Evolutionary conservation across 2,888 invertebrate genomes (phyloP).

Genomic region (Gnatocerus cornutus): DNA sequence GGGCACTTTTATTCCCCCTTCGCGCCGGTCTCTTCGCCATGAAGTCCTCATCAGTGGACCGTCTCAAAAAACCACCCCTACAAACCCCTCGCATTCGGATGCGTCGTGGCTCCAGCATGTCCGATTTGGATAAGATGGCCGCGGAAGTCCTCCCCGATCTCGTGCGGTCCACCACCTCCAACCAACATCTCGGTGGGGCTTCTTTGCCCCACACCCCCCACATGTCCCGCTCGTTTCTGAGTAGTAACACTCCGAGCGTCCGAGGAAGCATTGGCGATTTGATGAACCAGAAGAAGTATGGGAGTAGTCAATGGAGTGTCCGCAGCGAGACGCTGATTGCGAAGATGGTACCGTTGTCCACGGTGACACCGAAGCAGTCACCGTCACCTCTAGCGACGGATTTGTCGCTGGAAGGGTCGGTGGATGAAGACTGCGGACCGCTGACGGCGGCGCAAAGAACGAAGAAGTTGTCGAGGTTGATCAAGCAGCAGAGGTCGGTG

Average conservation of each 20-base stretch:
- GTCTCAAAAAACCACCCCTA: conserved; percentile 61
- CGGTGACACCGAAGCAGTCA: conserved; percentile 77
- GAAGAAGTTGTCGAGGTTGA: conserved; percentile 78
- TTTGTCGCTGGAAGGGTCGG: conserved; percentile 60
- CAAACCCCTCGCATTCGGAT: conserved; percentile 70
- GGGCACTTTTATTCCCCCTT: conserved; percentile 76
- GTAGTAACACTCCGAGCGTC: conserved; percentile 63
- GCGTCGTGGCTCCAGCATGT: conserved; percentile 82
- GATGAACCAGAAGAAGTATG: conserved; percentile 84
- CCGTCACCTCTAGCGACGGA: conserved; percentile 68
- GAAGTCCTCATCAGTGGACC: conserved; percentile 71
- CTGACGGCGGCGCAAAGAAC: conserved; percentile 81
- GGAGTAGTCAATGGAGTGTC: conserved; percentile 81
- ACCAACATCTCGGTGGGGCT: conserved; percentile 67
- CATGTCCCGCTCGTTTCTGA: conserved; percentile 71
- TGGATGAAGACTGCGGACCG: conserved; percentile 70
- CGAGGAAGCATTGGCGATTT: conserved; percentile 79
- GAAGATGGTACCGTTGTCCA: conserved; percentile 82
- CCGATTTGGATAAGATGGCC: conserved; percentile 80
- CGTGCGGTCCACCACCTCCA: conserved; percentile 71
- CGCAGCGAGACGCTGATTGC: conserved; percentile 83
- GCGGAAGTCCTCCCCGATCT: conserved; percentile 69
- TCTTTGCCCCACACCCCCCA: conserved; percentile 73
- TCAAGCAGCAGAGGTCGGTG: conserved; percentile 76
- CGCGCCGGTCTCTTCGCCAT: conserved; percentile 75